Base-by-base conservation (phyloP, 2,888 invertebrate species). In the Diachrysia chrysitis region DNA sequence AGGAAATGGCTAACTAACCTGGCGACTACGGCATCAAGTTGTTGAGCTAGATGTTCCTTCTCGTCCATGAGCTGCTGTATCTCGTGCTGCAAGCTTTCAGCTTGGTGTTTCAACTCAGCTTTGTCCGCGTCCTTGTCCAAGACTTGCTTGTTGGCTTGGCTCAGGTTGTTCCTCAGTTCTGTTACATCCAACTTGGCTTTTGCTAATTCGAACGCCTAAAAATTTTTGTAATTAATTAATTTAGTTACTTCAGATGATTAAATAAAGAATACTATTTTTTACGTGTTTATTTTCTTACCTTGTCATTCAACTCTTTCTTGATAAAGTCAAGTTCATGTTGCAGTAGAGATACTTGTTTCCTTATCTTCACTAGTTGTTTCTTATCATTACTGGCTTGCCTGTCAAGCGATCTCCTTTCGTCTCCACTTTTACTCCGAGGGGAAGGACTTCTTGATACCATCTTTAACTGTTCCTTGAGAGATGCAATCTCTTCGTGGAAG, bases 391-490 rank as follows among this genome's bases (percentile, higher is more conserved):
- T 95, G 56, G 96, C 96, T 66, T 95, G 96, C 75, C 92, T 81
- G 71, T 91, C 91, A 1, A 84, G 66, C 14, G 96, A 94, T 1
- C 92, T 95, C 78, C 95, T 95, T 5, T 94, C 93, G 29, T 96
- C 96, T 16, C 96, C 89, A 66, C 90, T 94, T 76, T 96, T 96
- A 62, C 93, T 96, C 64, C 96, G 95, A 16, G 96, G 96, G 83
- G 97, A 96, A 17, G 96, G 96, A 64, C 95, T 95, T 0, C 95
- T 80, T 0, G 95, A 94, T 1, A 89, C 94, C 91, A 95, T 92
- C 82, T 95, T 90, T 10, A 95, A 63, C 69, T 95, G 93, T 29
- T 93, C 92, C 67, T 95, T 95, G 10, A 96, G 78, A 0, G 89
- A 85, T 9, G 92, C 91, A 64, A 96, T 92, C 75, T 96, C 96